phyloP scores from a whole-genome alignment of 2,113 vertebrate genomes.

The Helogale parvula region DNA sequence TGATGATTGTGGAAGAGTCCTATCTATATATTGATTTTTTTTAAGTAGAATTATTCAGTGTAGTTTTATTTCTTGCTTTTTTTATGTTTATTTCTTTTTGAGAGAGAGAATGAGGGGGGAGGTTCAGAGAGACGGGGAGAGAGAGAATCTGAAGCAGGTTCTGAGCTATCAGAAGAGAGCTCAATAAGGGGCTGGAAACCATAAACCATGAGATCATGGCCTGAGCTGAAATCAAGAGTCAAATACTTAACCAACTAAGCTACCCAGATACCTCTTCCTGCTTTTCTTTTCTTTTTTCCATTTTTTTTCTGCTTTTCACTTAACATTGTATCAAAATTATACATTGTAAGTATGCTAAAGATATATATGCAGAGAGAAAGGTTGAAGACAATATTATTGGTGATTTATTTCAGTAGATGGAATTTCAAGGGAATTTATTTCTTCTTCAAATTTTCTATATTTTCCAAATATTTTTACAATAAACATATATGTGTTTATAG shows the following conservation, averaged over 20 bases:
- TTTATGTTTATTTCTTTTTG: too few relatives aligned
- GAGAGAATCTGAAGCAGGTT: too few relatives aligned
- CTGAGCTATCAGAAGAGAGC: too few relatives aligned
- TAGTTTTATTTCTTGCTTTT: too few relatives aligned
- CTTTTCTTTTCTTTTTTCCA: too few relatives aligned
- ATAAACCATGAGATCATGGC: too few relatives aligned
- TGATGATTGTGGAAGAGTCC: background rate
- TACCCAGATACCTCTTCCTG: background rate
- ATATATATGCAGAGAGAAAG: background rate
- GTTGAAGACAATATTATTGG: background rate
- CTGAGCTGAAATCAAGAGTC: too few relatives aligned
- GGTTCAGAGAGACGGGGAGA: too few relatives aligned
- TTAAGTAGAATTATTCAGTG: background rate
- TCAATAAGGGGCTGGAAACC: too few relatives aligned
- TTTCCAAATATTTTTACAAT: slow-evolving; percentile 21
- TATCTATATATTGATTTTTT: background rate
- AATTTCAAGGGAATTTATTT: background rate
- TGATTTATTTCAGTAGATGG: background rate
- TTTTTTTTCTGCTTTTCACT: slow-evolving; percentile 4
- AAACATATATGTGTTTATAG: background rate
- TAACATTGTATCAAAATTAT: background rate
- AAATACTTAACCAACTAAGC: background rate
- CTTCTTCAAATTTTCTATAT: background rate
- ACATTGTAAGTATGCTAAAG: background rate
- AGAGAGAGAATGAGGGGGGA: too few relatives aligned